phyloP scores from a whole-genome alignment of 2,888 invertebrate species.

The Colletes collaris region DNA sequence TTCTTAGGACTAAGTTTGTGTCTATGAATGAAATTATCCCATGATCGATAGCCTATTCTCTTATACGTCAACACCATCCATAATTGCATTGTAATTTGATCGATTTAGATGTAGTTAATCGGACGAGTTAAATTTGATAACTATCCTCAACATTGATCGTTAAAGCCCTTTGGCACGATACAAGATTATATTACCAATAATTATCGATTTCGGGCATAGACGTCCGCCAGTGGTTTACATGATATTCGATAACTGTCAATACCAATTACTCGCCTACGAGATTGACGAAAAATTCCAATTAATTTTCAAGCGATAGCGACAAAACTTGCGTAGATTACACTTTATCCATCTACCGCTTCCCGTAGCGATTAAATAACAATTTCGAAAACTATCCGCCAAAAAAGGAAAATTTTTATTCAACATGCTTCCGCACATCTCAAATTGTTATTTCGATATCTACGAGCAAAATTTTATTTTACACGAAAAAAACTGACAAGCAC shows the following conservation, averaged over 20 bases:
- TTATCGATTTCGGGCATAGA: background rate
- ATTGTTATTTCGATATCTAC: too few relatives aligned
- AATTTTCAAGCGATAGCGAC: background rate
- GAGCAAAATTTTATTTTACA: too few relatives aligned
- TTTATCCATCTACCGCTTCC: background rate
- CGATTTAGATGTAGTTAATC: background rate
- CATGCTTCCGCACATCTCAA: too few relatives aligned
- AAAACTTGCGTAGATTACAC: constrained; percentile 6
- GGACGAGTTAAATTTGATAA: background rate
- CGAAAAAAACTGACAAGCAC: too few relatives aligned
- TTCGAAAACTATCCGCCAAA: constrained; percentile 2
- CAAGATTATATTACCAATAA: background rate
- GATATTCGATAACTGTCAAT: constrained; percentile 7
- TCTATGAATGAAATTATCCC: background rate
- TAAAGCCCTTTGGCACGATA: background rate
- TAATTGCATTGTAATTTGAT: background rate
- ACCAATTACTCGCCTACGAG: background rate
- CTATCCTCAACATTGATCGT: background rate
- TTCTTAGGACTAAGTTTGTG: too few relatives aligned
- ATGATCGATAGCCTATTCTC: too few relatives aligned
- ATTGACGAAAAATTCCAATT: background rate
- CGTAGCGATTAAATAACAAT: constrained; percentile 18
- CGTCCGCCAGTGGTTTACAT: background rate
- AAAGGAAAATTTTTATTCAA: background rate
- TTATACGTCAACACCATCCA: background rate